Base-by-base conservation (phyloP, 2,888 invertebrate species). In the Hedya salicella region DNA sequence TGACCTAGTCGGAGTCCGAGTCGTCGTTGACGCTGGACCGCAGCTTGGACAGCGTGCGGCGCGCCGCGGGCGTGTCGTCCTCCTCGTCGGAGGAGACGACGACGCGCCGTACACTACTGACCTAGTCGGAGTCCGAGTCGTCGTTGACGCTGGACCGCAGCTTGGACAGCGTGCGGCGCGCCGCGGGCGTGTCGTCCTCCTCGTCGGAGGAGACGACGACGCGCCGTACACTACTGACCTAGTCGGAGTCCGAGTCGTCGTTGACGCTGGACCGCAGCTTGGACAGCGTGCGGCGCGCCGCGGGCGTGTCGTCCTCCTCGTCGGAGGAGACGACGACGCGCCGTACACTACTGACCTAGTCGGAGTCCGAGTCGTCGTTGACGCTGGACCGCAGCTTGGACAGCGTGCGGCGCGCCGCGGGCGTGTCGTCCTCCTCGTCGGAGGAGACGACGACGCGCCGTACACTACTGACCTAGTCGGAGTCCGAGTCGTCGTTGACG, bases 1-100 rank as follows among this genome's bases (percentile, higher is more conserved):
- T 36, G n/a, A 62, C 64, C 49, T 71, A 72, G 64, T 71, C 87
- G 61, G 25, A 25, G 87, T 89, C 89, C 52, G 85, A 80, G 73
- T 88, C 83, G 77, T 87, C 87, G 79, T 89, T 86, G 80, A 89
- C 85, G 70, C 86, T 86, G 71, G 84, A 87, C 70, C 91, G 85
- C 78, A 91, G 85, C 80, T 89, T 89, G 85, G 87, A 88, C 69
- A 91, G 93, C 77, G 88, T 86, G 74, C 91, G 87, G 9, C 91
- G 75, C 25, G 25, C 25, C 5, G 25, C 25, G 25, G 25, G 25
- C 25, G 25, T 25, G 25, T 25, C 25, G 25, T 25, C 25, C 25
- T 25, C 25, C 25, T 25, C 2, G 14, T 30, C 25, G n/a, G 49
- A 49, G 14, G 49, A 49, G 25, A 49, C 30, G 8, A 49, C 49